These are phyloP conservation scores for Montipora capitata DNA, from an alignment of 92 coral and sea anemone genomes.

Conservation along the genomic window DNA sequence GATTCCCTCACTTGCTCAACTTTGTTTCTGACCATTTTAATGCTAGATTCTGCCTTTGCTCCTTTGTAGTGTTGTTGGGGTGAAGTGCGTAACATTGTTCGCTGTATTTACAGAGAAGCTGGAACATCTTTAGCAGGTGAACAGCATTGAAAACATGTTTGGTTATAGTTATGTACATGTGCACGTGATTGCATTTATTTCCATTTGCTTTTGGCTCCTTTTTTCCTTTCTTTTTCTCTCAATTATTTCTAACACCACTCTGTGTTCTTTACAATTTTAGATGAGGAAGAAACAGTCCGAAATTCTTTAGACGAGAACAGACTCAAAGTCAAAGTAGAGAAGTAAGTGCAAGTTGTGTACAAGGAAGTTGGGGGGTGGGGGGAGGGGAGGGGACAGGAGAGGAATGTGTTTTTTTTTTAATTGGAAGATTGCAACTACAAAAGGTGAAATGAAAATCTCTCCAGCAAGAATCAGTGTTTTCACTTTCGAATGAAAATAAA, in stretches of 20 bases:
- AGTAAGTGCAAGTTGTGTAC: constrained; percentile 38
- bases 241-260: too few species aligned
- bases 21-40: not conserved
- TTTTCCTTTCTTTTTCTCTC: too few species aligned
- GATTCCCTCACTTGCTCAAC: not conserved
- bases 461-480: not conserved
- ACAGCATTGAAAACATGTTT: not conserved
- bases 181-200: not conserved
- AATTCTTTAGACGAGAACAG: constrained; percentile 83
- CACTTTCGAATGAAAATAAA: not conserved
- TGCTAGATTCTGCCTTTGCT: not conserved
- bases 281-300: constrained; percentile 84
- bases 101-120: constrained; percentile 90
- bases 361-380: too few species aligned
- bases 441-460: too few species aligned
- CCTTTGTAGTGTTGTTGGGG: constrained; percentile 83
- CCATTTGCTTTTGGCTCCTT: not conserved
- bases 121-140: constrained; percentile 91
- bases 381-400: too few species aligned
- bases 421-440: too few species aligned
- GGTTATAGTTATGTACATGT: not conserved
- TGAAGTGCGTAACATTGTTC: constrained; percentile 84
- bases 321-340: constrained; percentile 78
- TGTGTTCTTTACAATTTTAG: constrained; percentile 34
- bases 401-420: too few species aligned